Evolutionary conservation across 1,140 invertebrate species (phyloP), one percentile per base, ranked within the genome.

Genomic region (Nebria ingens): DNA sequence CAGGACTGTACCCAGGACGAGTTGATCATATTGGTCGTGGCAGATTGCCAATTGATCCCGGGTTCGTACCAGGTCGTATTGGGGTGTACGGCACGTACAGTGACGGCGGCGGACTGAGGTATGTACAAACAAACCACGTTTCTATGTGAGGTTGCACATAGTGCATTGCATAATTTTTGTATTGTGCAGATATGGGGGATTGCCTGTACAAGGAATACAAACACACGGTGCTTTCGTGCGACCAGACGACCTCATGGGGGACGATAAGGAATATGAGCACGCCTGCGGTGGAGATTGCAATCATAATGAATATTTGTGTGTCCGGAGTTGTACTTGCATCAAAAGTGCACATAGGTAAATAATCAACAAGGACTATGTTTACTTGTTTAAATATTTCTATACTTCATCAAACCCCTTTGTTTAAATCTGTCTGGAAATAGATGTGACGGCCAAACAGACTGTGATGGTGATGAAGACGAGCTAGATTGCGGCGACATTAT

Each of bases 381-480:
- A n/a, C 11, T n/a, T 53, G 15, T 53, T 53, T 20, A 25, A n/a
- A 4, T 23, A 3, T 4, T n/a, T n/a, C n/a, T n/a, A n/a, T n/a
- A n/a, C n/a, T n/a, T n/a, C n/a, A n/a, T n/a, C n/a, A n/a, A n/a
- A n/a, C n/a, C n/a, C n/a, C n/a, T n/a, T n/a, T n/a, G n/a, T n/a
- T n/a, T n/a, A n/a, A 17, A 52, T 52, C 13, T 2, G 13, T 49
- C 17, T 63, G 68, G 72, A 52, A 76, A 72, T 57, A 75, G 79
- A 21, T 85, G 83, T 63, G 79, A 85, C 61, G 78, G 78, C 2
- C 67, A 77, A 58, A 63, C 71, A 1, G 81, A 87, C 58, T 87
- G 86, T 63, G 76, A 78, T 1, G 76, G 78, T 34, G 76, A 76
- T 0, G 82, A 85, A 62, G 85, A 87, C 58, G 85, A 87, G 68